Conservation (phyloP, 2,113 vertebrate genomes). For the Oceanites oceanicus region DNA sequence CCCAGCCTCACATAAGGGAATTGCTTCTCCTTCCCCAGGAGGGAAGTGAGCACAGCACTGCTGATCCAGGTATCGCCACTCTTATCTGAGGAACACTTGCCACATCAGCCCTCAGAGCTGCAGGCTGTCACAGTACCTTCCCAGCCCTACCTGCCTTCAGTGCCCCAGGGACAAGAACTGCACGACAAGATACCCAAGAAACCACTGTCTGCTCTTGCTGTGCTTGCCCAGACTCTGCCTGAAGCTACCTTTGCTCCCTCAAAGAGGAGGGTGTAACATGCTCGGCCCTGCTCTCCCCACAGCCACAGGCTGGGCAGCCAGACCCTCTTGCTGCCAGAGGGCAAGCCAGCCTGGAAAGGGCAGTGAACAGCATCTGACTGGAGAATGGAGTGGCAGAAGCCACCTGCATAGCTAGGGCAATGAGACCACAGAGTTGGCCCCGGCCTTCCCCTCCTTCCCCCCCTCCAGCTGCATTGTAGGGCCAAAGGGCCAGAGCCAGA, state of each 20-base stretch:
- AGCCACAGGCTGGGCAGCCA: background rate
- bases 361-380: background rate
- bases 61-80: background rate
- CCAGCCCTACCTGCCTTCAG: background rate
- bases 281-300: background rate
- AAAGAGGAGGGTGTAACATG: background rate
- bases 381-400: background rate
- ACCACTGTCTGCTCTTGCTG: background rate
- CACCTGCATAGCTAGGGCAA: background rate
- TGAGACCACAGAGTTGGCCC: background rate
- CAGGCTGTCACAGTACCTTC: background rate
- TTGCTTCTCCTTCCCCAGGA: background rate
- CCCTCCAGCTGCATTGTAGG: fast-evolving
- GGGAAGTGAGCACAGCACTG: background rate
- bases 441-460: too few relatives aligned
- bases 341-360: background rate
- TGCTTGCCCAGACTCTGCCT: background rate
- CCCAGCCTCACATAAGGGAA: background rate
- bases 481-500: background rate
- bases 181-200: background rate
- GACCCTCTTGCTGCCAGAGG: background rate
- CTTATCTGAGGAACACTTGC: background rate
- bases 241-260: background rate
- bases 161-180: background rate
- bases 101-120: background rate